Base-by-base conservation (phyloP, 1,140 invertebrate species). In the Calephelis virginiensis region DNA sequence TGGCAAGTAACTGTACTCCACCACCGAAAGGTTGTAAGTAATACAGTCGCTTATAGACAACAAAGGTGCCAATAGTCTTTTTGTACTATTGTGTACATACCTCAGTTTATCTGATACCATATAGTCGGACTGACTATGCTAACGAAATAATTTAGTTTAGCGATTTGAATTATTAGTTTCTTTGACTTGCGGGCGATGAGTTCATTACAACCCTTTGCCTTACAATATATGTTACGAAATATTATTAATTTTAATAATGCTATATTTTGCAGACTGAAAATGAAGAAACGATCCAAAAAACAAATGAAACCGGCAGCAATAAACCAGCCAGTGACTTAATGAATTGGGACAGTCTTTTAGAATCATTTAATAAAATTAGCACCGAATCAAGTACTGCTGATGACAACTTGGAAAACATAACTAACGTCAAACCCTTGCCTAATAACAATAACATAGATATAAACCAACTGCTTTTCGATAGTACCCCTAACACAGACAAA, bases 351-450 rank as follows among this genome's bases (percentile, higher is more conserved):
- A 80, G 82, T 12, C 84, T 90, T 6, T 67, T 90, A 28, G 89
- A 91, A 74, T 91, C 89, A 1, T 91, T 91, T 63, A 86, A 86
- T 12, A 80, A 73, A 76, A 89, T 91, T 11, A 91, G 82, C 9
- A 91, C 89, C n/a, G 89, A 91, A 63, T 91, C 82, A 0, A 28
- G 28, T 28, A 89, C 89, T 61, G 89, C 82, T 0, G 85, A 90
- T 40, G 82, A 80, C 43, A 89, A 87, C 60, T 66, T 90, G 63
- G 82, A 87, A 66, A 84, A 91, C 37, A 80, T 89, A n/a, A 75
- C 78, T 1, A 77, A 64, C 59, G 80, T 80, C n/a, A 76, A 87
- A 47, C 74, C 76, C 6, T 69, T 83, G n/a, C 66, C 73, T 47
- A 80, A 72, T 64, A 82, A 78, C 59, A 56, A 56, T 56, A 84